These are phyloP conservation scores for Drosophila lini DNA, from an alignment of 1,140 invertebrate species.

Conservation along the genomic window DNA sequence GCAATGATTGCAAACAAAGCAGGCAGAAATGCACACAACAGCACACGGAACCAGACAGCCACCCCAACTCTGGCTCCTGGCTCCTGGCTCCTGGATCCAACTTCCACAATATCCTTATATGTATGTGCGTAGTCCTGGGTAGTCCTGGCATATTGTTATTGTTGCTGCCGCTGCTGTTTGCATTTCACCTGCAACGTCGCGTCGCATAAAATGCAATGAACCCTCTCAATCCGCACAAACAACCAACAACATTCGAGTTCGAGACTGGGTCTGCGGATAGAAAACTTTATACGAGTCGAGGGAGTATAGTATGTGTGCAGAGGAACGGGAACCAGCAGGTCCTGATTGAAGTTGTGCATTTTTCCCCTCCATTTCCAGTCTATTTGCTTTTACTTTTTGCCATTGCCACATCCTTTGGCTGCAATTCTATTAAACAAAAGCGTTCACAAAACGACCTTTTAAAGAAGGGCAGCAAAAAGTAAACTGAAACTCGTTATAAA, in stretches of 20 bases:
- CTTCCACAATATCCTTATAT: constrained; percentile 20
- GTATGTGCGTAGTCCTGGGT: constrained; percentile 34
- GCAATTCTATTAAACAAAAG: constrained; percentile 40
- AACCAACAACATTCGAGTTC: constrained; percentile 25
- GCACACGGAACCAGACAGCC: constrained; percentile 17
- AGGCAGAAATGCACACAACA: constrained; percentile 27
- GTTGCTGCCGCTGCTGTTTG: constrained; percentile 60
- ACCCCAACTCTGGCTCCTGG: neutral
- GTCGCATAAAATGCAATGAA: constrained; percentile 80
- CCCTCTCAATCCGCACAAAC: constrained; percentile 47
- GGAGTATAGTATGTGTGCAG: constrained; percentile 12
- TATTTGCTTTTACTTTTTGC: constrained; percentile 77
- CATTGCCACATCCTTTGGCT: constrained; percentile 30
- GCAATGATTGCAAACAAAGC: constrained; percentile 69
- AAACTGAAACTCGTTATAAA: neutral
- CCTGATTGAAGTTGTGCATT: constrained; percentile 60
- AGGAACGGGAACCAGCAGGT: neutral
- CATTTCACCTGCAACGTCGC: constrained; percentile 78
- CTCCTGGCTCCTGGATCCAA: neutral
- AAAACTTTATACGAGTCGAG: constrained; percentile 23
- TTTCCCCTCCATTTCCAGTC: constrained; percentile 74
- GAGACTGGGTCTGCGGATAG: constrained; percentile 53
- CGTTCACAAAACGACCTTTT: constrained; percentile 24
- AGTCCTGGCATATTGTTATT: constrained; percentile 55
- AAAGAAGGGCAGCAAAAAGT: constrained; percentile 5